Base-by-base conservation (phyloP, 2,888 invertebrate genomes). In the Leuctra nigra region DNA sequence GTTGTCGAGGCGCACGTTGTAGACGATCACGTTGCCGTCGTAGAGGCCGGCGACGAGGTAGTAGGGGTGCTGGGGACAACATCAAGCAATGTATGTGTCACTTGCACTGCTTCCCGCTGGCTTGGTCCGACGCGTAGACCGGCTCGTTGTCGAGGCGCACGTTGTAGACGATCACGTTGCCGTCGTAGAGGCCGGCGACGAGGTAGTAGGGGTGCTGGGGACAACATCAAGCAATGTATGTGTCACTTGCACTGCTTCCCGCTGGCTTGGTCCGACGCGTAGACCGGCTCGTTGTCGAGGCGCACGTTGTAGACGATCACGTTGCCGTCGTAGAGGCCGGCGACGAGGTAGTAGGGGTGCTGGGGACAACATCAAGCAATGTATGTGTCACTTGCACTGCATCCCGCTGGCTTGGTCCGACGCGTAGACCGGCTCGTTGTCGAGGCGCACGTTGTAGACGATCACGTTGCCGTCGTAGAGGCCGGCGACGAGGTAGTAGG, bases 11-110 rank as follows among this genome's bases (percentile, higher is more conserved):
- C 83, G 70, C 0, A 92, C 78, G 69, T 95, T 93, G 68, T 88
- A 92, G 1, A 96, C 90, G n/a, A 86, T 86, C 0, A 96, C 93
- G 66, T 87, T 86, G 18, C 97, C 97, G 69, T 96, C 92, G 66
- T 83, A 84, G 24, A 82, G 73, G 4, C 86, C 92, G 54, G 91
- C 83, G 13, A 87, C 91, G 7, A 95, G 73, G 63, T 95, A 81
- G 69, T 91, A 89, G 0, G 91, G 89, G 68, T 84, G 86, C 64
- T 82, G 80, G 6, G 77, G 78, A 70, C n/a, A n/a, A n/a, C n/a
- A n/a, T n/a, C n/a, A n/a, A n/a, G n/a, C n/a, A n/a, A n/a, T n/a
- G n/a, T n/a, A n/a, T n/a, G n/a, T n/a, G n/a, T n/a, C n/a, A n/a
- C n/a, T n/a, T n/a, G n/a, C n/a, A n/a, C n/a, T 95, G 94, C 72